Conservation (phyloP, 1,140 invertebrate species). For the Ostrea edulis region DNA sequence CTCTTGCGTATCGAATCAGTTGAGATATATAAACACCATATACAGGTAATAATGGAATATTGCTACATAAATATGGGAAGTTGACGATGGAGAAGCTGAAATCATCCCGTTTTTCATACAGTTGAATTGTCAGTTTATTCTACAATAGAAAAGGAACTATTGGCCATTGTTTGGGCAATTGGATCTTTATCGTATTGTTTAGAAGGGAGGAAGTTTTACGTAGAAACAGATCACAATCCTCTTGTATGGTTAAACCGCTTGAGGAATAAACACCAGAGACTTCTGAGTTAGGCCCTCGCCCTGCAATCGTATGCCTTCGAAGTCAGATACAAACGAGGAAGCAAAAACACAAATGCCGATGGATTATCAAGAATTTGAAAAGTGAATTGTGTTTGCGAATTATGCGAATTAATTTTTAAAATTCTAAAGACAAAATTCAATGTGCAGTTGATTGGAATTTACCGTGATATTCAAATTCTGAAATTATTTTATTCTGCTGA, state of each 20-base stretch:
- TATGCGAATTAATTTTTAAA: neutral
- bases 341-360: too few species aligned
- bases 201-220: slow-evolving; percentile 40
- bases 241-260: slow-evolving; percentile 42
- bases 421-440: neutral
- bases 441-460: neutral
- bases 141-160: slow-evolving; percentile 50
- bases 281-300: slow-evolving; percentile 41
- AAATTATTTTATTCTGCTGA: too few species aligned
- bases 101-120: too few species aligned
- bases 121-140: too few species aligned
- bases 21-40: too few species aligned
- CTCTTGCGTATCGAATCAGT: too few species aligned
- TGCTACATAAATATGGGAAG: too few species aligned
- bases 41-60: too few species aligned
- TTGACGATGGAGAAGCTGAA: too few species aligned
- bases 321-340: slow-evolving; percentile 27
- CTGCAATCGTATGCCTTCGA: slow-evolving; percentile 46
- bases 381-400: neutral
- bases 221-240: slow-evolving; percentile 53
- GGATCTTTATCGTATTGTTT: slow-evolving; percentile 43
- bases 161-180: slow-evolving; percentile 50
- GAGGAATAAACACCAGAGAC: slow-evolving; percentile 48
- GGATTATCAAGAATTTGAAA: slow-evolving; percentile 25
- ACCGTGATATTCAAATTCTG: neutral